Evolutionary conservation across 2,888 invertebrate species (phyloP).

Genomic region (Sesia apiformis): DNA sequence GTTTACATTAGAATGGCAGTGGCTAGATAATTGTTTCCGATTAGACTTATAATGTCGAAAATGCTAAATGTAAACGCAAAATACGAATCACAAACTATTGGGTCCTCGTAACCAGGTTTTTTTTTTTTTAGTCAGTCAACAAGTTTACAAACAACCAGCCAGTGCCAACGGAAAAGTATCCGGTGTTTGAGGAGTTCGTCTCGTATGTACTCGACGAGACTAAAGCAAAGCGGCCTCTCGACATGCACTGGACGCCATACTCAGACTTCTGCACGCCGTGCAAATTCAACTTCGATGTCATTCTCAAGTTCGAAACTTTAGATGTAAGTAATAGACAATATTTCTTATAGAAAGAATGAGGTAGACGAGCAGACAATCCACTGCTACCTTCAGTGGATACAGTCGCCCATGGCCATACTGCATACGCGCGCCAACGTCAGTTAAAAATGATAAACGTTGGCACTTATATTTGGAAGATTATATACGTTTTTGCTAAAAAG

Average conservation of each 20-base stretch:
- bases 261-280: constrained; percentile 90
- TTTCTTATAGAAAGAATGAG: not conserved
- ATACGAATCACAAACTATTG: no score
- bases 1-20: no score
- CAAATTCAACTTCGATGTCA: constrained; percentile 86
- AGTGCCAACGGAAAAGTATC: constrained; percentile 73
- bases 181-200: constrained; percentile 88
- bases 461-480: no score
- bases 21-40: no score
- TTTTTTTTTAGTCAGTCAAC: constrained; percentile 20
- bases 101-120: not conserved
- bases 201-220: constrained; percentile 84
- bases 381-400: no score
- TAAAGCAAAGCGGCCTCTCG: constrained; percentile 76
- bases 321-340: constrained; percentile 68
- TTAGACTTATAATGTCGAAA: no score
- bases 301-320: constrained; percentile 88
- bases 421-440: no score
- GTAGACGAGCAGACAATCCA: no score
- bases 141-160: constrained; percentile 36
- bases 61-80: no score
- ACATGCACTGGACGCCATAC: constrained; percentile 93
- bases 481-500: no score
- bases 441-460: no score
- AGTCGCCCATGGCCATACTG: no score